Evolutionary conservation across 2,113 vertebrate species (phyloP).

Genomic region (Agapornis roseicollis): DNA sequence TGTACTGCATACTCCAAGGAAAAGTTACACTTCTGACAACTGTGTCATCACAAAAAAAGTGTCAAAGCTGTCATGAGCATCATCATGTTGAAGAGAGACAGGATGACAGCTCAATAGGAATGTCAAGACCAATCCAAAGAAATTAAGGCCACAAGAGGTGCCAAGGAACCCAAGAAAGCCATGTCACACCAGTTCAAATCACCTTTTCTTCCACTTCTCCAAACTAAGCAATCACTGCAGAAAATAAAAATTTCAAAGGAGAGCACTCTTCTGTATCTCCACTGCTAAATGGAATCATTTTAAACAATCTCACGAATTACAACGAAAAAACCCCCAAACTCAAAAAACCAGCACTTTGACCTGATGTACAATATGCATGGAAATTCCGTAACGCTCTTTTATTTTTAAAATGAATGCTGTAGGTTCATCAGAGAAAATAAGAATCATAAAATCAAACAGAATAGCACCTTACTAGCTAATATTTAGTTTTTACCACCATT

Average conservation of each 20-base stretch:
- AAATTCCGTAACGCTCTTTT: neutral
- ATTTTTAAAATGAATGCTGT: neutral
- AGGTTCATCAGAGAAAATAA: neutral
- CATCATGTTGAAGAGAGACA: neutral
- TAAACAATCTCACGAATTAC: neutral
- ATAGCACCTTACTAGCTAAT: neutral
- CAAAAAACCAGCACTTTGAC: neutral
- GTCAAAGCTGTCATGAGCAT: neutral
- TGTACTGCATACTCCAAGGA: neutral
- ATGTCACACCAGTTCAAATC: neutral
- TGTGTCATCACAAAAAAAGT: accelerated
- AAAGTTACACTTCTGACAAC: neutral
- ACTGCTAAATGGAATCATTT: neutral
- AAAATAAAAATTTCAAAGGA: neutral
- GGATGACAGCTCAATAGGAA: neutral
- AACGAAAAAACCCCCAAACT: neutral
- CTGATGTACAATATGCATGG: neutral
- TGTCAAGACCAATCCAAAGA: neutral
- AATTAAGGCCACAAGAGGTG: neutral
- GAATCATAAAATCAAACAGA: constrained; percentile 8
- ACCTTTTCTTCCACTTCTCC: neutral
- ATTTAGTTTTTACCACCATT: neutral
- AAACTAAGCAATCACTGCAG: neutral
- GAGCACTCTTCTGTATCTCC: neutral
- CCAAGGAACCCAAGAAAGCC: neutral